Base-by-base conservation (phyloP, 2,888 invertebrate genomes). In the Chloromyia formosa region DNA sequence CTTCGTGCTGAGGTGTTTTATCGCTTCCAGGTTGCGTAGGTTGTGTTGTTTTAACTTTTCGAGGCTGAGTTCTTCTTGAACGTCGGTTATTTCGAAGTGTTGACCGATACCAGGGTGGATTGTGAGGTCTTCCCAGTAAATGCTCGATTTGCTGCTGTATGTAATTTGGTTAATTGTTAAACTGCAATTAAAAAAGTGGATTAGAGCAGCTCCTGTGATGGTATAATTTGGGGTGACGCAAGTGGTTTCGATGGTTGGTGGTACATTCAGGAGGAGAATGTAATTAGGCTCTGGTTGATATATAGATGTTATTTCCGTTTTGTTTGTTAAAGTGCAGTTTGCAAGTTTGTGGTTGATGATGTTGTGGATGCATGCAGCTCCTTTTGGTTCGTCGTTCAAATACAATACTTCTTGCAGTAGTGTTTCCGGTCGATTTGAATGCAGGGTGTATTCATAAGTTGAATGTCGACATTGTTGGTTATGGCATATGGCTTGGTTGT, bases 211-310 rank as follows among this genome's bases (percentile, higher is more conserved):
- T 58, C 58, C 58, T 14, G 14, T 5, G 1, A 58, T 23, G 18
- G 5, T 18, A 9, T 16, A 49, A n/a, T 49, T 49, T 49, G 49
- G 49, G 1, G 49, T 49, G 3, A 54, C 66, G 58, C 75, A 75
- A 53, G 22, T 58, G 4, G 74, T 69, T 16, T 74, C 58, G 64
- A 75, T 56, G n/a, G 49, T 9, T 54, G 66, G 64, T 16, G 61
- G 68, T n/a, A 69, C 53, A 53, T 74, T 68, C 16, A 62, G 49
- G 2, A 74, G 14, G 16, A 76, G 42, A 18, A 74, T 69, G 54
- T 74, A 54, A 16, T 75, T 75, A 14, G 56, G 73, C 53, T 76
- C 71, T 18, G 76, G 76, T 58, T 76, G 76, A 20, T 14, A 49
- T 53, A 74, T 74, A 18, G 54, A 40, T 16, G 68, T 9, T 9